These are phyloP conservation scores for Nephrotoma guestfalica DNA, from an alignment of 2,888 invertebrate genomes.

Conservation along the genomic window DNA sequence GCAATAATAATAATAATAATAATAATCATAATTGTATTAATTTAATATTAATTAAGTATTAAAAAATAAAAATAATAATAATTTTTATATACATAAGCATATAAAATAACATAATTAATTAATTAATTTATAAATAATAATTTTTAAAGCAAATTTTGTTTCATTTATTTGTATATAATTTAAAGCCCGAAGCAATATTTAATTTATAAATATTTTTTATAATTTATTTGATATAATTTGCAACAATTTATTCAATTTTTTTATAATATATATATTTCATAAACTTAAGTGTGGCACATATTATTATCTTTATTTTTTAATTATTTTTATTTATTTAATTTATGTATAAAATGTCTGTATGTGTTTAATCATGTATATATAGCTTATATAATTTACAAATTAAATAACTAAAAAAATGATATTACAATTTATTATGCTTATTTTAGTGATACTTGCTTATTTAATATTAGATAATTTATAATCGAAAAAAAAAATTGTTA, in stretches of 20 bases:
- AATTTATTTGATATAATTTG: not conserved
- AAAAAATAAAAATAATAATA: not conserved
- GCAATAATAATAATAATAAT: not conserved
- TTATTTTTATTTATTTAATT: not conserved
- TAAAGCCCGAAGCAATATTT: not conserved
- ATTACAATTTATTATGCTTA: not conserved
- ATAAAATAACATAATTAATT: not conserved
- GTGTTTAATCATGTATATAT: not conserved
- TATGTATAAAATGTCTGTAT: not conserved
- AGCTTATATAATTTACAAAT: not conserved
- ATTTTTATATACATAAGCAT: not conserved
- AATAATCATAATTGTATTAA: not conserved
- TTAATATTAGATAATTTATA: not conserved
- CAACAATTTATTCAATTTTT: not conserved
- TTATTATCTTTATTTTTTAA: not conserved
- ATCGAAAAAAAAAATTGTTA: not conserved
- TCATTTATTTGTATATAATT: not conserved
- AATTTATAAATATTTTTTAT: not conserved
- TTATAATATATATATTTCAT: not conserved
- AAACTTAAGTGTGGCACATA: not conserved
- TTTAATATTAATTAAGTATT: not conserved
- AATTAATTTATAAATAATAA: not conserved
- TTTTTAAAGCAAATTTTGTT: not conserved
- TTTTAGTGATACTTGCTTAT: not conserved
- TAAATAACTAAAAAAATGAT: not conserved